Evolutionary conservation across 2,797 vertebrate species (phyloP).

Genomic region (Hippopotamyrus pictus): DNA sequence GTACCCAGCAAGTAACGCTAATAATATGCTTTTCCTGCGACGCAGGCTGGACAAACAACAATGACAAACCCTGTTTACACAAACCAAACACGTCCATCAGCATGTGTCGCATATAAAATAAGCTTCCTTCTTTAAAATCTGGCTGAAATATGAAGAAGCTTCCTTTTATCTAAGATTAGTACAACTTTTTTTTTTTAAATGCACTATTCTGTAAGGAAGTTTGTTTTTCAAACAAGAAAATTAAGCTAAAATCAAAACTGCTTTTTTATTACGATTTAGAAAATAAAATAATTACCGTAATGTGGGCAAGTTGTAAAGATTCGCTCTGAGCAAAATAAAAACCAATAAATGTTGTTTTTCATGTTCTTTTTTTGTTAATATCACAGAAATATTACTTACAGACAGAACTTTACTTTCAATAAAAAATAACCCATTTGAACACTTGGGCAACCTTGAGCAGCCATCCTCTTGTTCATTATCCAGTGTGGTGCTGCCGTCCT

Average conservation of each 20-base stretch:
- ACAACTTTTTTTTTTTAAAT: background rate
- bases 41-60: background rate
- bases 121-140: background rate
- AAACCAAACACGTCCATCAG: background rate
- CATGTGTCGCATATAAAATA: background rate
- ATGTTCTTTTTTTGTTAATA: background rate
- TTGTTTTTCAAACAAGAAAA: background rate
- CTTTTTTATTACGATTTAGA: background rate
- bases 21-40: background rate
- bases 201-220: background rate
- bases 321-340: background rate
- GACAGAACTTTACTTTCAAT: background rate
- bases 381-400: background rate
- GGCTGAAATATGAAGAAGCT: background rate
- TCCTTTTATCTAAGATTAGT: background rate
- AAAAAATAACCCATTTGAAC: constrained; percentile 16
- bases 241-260: background rate
- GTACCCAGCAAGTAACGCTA: background rate
- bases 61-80: background rate
- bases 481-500: constrained; percentile 29
- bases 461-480: constrained; percentile 34
- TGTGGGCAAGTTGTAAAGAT: background rate
- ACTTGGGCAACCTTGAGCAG: constrained; percentile 39
- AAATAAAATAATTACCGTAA: background rate
- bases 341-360: background rate